Percentiles rank a stretch among this genome's conserved stretches.
Conservation (phyloP, 2,113 vertebrate genomes). For the Bubo scandiacus region DNA sequence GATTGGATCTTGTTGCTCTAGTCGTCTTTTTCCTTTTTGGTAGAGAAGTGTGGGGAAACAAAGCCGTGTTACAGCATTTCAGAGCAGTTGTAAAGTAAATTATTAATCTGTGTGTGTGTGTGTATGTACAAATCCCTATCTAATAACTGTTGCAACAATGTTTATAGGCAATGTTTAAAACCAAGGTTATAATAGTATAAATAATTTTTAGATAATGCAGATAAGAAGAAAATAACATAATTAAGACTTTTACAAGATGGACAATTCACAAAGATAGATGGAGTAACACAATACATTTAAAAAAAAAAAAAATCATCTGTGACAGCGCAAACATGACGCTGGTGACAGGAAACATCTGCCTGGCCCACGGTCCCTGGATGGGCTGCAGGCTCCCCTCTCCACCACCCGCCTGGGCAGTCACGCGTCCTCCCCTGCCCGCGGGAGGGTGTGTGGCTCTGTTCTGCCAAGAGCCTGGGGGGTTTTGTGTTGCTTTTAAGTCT, state of each 20-base stretch:
- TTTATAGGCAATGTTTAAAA: conserved; percentile 68
- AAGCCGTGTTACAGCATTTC: conserved; percentile 33
- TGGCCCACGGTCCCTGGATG: neutral
- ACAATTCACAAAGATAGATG: conserved; percentile 61
- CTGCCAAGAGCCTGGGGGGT: neutral
- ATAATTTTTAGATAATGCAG: conserved; percentile 72
- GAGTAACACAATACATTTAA: conserved; percentile 67
- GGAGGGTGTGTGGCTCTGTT: neutral
- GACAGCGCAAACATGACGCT: conserved; percentile 38
- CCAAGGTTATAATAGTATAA: conserved; percentile 71
- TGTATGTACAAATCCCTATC: conserved; percentile 1
- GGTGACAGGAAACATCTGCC: conserved; percentile 74
- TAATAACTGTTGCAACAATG: conserved; percentile 60
- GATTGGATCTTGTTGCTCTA: neutral
- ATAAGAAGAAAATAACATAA: conserved; percentile 71
- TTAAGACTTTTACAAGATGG: conserved; percentile 75
- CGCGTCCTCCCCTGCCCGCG: rapidly evolving
- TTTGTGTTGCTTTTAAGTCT: neutral
- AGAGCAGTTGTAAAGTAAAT: conserved; percentile 50
- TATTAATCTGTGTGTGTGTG: neutral
- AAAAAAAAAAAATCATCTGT: conserved; percentile 45
- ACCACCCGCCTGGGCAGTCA: neutral
- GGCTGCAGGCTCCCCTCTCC: neutral
- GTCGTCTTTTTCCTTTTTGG: neutral
- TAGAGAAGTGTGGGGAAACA: neutral